Conservation (phyloP, 2,797 vertebrate genomes). For the Morelia viridis region DNA sequence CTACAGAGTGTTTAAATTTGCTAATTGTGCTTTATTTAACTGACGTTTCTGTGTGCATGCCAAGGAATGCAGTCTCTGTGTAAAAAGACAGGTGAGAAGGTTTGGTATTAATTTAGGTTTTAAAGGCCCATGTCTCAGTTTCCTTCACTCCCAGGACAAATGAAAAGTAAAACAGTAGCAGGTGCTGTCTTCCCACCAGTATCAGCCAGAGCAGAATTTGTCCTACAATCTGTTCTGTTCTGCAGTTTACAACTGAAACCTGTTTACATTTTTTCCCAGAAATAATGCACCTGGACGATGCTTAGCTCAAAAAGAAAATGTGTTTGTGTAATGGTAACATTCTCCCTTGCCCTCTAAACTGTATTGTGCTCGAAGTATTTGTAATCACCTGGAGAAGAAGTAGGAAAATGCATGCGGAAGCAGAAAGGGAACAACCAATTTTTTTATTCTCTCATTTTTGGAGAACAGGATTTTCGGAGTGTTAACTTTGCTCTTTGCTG, state of each 20-base stretch:
- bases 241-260: slow-evolving; percentile 21
- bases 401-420: not conserved
- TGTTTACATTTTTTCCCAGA: slow-evolving; percentile 50
- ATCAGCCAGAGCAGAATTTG: not conserved
- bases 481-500: not conserved
- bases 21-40: slow-evolving; percentile 26
- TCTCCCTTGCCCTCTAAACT: not conserved
- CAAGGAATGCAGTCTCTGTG: not conserved
- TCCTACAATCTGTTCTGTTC: not conserved
- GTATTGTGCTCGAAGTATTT: not conserved
- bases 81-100: slow-evolving; percentile 46
- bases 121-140: slow-evolving; percentile 31
- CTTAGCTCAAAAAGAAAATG: slow-evolving; percentile 41
- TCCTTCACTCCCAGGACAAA: not conserved
- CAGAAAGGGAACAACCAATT: not conserved
- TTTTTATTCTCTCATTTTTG: not conserved
- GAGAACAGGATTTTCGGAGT: not conserved
- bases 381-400: not conserved
- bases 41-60: slow-evolving; percentile 39
- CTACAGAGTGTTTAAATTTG: slow-evolving; percentile 23
- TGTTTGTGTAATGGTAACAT: not conserved
- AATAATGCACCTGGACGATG: slow-evolving; percentile 42
- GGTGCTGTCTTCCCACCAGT: not conserved
- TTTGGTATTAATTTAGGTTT: slow-evolving; percentile 47
- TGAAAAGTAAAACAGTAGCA: not conserved